Evolutionary conservation across 2,888 invertebrate genomes (phyloP), one percentile per base, ranked within the genome.

Genomic region (Acanthococcus lagerstroemiae): DNA sequence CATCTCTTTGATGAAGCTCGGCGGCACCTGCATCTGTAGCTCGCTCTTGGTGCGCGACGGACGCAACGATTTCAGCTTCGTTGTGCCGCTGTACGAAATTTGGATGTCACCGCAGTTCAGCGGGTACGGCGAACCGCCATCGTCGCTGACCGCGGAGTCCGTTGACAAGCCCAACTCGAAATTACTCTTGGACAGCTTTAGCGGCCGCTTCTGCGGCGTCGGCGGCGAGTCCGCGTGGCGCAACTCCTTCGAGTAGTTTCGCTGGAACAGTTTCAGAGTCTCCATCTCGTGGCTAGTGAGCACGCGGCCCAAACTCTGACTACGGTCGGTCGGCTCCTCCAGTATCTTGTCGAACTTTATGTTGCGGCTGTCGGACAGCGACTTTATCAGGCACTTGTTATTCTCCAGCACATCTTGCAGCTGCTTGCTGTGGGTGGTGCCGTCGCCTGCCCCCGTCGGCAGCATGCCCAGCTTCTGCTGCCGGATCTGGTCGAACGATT

Each of bases 81-180:
- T 87, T 1, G 87, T 87, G 5, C 88, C 89, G 71, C 87, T 87
- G 73, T 85, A 90, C 69, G 85, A 86, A 54, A 90, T 88, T 73
- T 85, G 86, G 0, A 89, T 87, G 73, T 88, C 90, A 67, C 76
- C 75, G 66, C 85, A 84, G 70, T 88, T 87, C 3, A 90, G 73
- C 0, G 90, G 90, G 77, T 89, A 90, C 25, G 77, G 71, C 0
- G 74, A 60, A 19, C 12, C 55, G 5, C 19, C 37, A 3, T 15
- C 6, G 27, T 46, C 55, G 4, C 48, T 12, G 1, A 19, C 15
- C n/a, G 17, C 30, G 56, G 50, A 2, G 54, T 50, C 25, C 46
- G 65, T 9, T n/a, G 48, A 54, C 52, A 30, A 50, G 24, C 55
- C 30, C 6, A 73, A 67, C 68, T 73, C 73, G 63, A 69, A 70